These are phyloP conservation scores for Drosophila diplacantha DNA, from an alignment of 2,888 invertebrate genomes.

Conservation along the genomic window DNA sequence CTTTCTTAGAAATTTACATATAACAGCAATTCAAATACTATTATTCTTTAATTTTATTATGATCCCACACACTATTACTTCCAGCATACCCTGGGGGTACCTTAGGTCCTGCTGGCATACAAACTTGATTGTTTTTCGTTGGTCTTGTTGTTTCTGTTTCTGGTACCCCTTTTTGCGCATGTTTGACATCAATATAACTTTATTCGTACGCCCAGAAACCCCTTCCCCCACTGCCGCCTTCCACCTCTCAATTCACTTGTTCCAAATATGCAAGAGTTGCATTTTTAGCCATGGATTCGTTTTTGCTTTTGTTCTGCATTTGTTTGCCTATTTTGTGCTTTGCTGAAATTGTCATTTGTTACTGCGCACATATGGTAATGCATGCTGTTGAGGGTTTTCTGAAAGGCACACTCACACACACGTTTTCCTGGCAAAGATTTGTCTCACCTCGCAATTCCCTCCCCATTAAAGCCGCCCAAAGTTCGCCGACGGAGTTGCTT, in stretches of 20 bases:
- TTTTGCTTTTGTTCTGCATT: conserved; percentile 19
- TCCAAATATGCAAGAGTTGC: conserved; percentile 51
- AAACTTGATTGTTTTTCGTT: conserved; percentile 32
- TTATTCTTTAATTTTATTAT: no score
- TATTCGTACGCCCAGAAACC: conserved; percentile 40
- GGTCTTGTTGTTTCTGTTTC: conserved; percentile 35
- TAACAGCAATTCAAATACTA: no score
- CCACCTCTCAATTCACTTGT: conserved; percentile 59
- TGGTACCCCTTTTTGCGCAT: conserved; percentile 51
- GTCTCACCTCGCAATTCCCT: conserved; percentile 1
- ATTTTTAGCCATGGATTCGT: conserved; percentile 46
- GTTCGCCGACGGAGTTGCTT: conserved; percentile 14
- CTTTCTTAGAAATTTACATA: no score
- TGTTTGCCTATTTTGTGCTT: conserved; percentile 39
- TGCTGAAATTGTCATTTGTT: conserved; percentile 58
- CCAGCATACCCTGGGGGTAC: conserved; percentile 25
- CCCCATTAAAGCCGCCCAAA: conserved; percentile 11
- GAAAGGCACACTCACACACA: neutral
- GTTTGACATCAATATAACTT: conserved; percentile 68
- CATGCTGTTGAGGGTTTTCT: conserved; percentile 21
- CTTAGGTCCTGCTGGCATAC: conserved; percentile 18
- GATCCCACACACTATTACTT: neutral
- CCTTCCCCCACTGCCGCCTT: conserved; percentile 19
- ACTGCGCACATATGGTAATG: conserved; percentile 57
- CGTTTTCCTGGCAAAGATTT: conserved; percentile 24